Conservation (phyloP, 1,140 invertebrate species). For the Zaprionus kolodkinae region DNA sequence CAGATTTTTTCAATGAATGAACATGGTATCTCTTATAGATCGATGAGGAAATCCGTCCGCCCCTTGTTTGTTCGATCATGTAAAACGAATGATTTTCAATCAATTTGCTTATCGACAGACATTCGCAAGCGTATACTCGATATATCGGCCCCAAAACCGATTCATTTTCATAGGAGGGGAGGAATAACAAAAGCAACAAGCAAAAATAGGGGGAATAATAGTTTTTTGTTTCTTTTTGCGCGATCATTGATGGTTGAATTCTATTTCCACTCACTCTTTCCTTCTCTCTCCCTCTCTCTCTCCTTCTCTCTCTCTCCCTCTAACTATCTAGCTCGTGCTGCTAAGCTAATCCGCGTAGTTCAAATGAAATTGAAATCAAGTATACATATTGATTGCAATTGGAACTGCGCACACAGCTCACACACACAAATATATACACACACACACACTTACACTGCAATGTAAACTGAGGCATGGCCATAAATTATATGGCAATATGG, state of each 20-base stretch:
- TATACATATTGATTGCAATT: conserved; percentile 4
- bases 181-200: background rate
- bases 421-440: background rate
- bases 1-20: background rate
- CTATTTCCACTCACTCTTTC: background rate
- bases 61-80: conserved; percentile 1
- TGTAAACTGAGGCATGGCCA: background rate
- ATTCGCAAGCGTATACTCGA: background rate
- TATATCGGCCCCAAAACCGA: background rate
- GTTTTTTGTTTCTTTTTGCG: background rate
- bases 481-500: conserved; percentile 7
- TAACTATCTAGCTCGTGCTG: background rate
- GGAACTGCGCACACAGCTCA: background rate
- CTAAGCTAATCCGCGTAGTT: conserved; percentile 1
- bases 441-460: background rate
- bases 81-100: conserved; percentile 3
- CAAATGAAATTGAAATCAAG: conserved; percentile 4
- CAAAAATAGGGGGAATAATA: background rate
- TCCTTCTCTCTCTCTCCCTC: background rate
- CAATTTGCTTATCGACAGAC: background rate
- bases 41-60: background rate
- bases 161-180: background rate
- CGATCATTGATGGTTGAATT: conserved; percentile 4
- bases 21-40: background rate
- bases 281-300: background rate